These are phyloP conservation scores for Ageneiosus marmoratus DNA, from an alignment of 2,113 vertebrate species.

Conservation along the genomic window DNA sequence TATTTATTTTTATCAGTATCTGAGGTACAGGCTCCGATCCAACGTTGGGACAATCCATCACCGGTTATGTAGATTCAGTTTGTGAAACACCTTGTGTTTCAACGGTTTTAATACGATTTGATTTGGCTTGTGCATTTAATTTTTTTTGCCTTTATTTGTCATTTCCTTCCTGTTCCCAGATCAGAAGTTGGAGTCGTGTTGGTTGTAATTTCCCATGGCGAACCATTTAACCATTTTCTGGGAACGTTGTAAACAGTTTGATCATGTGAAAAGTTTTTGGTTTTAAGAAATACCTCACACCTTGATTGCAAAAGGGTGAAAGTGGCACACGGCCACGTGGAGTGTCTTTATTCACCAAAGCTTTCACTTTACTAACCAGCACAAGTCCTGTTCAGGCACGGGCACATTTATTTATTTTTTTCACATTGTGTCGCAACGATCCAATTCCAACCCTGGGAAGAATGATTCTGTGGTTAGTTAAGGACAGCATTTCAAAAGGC, in stretches of 20 bases:
- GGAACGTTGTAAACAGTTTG: not conserved
- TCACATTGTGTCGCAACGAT: not conserved
- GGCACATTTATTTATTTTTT: not conserved
- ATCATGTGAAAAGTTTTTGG: not conserved
- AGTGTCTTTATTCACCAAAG: no score
- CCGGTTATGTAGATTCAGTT: not conserved
- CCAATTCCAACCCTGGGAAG: not conserved
- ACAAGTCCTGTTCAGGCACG: not conserved
- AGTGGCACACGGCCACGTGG: not conserved
- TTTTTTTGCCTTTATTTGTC: not conserved
- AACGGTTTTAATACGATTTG: not conserved
- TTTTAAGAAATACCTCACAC: not conserved
- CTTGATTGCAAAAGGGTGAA: not conserved
- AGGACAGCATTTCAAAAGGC: not conserved
- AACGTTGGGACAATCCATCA: not conserved
- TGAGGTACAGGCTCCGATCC: not conserved
- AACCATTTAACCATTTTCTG: not conserved
- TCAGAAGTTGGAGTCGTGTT: not conserved
- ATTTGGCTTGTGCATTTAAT: not conserved
- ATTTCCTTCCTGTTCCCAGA: not conserved
- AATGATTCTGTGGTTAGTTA: not conserved
- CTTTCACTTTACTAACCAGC: not conserved
- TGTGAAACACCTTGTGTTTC: not conserved
- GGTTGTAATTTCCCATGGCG: not conserved
- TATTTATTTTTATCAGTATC: not conserved